Percentiles rank a stretch among this genome's conserved stretches.
Evolutionary conservation across 2,888 invertebrate species (phyloP).

Genomic region (Falcaria lacertinaria): DNA sequence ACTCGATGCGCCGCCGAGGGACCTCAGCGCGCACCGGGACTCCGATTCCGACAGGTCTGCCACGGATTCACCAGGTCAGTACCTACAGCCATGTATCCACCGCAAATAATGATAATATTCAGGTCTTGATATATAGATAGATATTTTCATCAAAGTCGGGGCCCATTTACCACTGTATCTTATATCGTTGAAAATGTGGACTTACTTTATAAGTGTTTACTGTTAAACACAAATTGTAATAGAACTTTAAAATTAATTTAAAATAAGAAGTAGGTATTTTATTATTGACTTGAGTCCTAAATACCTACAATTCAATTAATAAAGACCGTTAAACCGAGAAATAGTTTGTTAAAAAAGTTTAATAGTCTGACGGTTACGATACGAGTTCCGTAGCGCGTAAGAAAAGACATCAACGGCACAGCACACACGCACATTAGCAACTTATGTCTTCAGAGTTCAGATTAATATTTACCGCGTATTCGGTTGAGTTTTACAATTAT

Average conservation of each 20-base stretch:
- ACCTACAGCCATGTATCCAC: conserved; percentile 19
- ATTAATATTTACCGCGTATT: conserved; percentile 2
- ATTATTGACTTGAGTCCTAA: too few relatives aligned
- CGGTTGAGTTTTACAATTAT: conserved; percentile 7
- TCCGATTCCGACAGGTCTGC: conserved; percentile 79
- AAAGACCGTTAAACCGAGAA: too few relatives aligned
- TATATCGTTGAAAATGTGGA: too few relatives aligned
- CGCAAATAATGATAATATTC: not conserved
- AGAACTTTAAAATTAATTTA: too few relatives aligned
- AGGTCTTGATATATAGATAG: too few relatives aligned
- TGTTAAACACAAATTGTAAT: too few relatives aligned
- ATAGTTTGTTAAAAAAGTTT: too few relatives aligned
- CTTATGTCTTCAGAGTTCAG: not conserved
- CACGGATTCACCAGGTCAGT: conserved; percentile 75
- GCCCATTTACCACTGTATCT: too few relatives aligned
- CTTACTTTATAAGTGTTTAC: too few relatives aligned
- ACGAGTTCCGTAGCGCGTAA: conserved; percentile 25
- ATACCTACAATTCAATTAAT: too few relatives aligned
- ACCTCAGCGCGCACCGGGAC: conserved; percentile 79
- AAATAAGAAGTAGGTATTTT: too few relatives aligned
- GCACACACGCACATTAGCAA: conserved; percentile 10
- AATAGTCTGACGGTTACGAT: not conserved
- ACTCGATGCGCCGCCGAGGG: conserved; percentile 80
- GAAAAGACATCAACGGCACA: conserved; percentile 65
- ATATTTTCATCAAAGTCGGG: too few relatives aligned